Conservation (phyloP, 2,888 invertebrate species). For the Toxonevra muliebris region DNA sequence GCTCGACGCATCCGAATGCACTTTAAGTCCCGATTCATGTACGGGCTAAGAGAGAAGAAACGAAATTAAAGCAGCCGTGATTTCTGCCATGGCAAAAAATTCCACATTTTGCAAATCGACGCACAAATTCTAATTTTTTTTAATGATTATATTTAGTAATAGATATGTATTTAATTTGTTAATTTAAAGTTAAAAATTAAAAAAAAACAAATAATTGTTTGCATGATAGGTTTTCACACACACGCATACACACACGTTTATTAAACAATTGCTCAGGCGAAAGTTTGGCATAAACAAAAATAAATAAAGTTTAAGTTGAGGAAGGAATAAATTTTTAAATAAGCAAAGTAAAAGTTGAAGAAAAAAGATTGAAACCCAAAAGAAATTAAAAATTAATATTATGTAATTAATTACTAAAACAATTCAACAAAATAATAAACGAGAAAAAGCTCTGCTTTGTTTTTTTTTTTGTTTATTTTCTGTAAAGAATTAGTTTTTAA, state of each 20-base stretch:
- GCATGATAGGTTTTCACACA: neutral
- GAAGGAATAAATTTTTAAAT: too few species aligned
- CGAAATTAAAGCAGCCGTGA: conserved; percentile 18
- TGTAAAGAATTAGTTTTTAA: conserved; percentile 51
- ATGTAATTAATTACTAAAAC: too few species aligned
- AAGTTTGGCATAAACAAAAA: neutral
- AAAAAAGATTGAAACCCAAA: too few species aligned
- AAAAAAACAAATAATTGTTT: conserved; percentile 10
- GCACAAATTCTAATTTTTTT: conserved; percentile 35
- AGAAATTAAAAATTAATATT: too few species aligned
- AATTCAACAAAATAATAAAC: neutral
- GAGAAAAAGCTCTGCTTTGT: conserved; percentile 11
- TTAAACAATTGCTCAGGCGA: neutral
- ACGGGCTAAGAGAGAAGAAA: conserved; percentile 5
- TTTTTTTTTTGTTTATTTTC: conserved; percentile 27
- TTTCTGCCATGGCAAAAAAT: conserved; percentile 21
- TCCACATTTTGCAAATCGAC: conserved; percentile 36
- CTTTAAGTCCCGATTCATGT: conserved; percentile 41
- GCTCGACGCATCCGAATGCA: conserved; percentile 55
- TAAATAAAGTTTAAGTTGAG: neutral
- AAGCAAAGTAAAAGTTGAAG: too few species aligned
- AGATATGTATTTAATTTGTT: too few species aligned
- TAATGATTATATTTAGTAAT: too few species aligned
- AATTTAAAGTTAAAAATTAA: neutral
- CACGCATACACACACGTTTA: conserved; percentile 1